phyloP scores from a whole-genome alignment of 1,140 invertebrate genomes.

The Brevipalpus yothersi region DNA sequence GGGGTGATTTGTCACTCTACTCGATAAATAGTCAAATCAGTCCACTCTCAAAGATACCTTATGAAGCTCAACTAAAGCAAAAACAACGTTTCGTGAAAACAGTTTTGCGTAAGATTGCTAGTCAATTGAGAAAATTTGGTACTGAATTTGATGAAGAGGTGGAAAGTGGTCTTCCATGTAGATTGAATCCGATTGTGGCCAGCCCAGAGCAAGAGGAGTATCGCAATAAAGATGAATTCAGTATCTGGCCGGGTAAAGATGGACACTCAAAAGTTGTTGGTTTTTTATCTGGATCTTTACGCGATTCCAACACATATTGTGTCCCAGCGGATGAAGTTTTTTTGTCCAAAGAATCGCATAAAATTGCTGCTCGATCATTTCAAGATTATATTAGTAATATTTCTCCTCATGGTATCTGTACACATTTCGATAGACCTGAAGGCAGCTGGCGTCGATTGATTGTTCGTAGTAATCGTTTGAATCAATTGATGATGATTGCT shows the following conservation, averaged over 20 bases:
- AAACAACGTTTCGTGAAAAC: slow-evolving; percentile 5
- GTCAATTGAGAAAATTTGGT: neutral
- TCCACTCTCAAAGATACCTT: neutral
- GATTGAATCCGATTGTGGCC: slow-evolving; percentile 6
- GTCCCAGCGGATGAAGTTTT: slow-evolving; percentile 18
- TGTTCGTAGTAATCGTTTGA: slow-evolving; percentile 34
- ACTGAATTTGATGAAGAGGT: slow-evolving; percentile 1
- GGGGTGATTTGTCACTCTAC: neutral
- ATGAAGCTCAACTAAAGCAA: slow-evolving; percentile 4
- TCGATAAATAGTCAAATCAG: neutral
- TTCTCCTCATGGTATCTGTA: slow-evolving; percentile 4
- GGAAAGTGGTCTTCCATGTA: slow-evolving; percentile 9
- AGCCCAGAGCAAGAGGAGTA: slow-evolving; percentile 20
- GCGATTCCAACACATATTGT: slow-evolving; percentile 15
- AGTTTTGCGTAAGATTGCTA: slow-evolving; percentile 5
- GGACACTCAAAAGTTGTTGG: slow-evolving; percentile 23
- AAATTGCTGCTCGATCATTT: slow-evolving; percentile 18
- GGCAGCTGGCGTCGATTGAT: slow-evolving; percentile 72
- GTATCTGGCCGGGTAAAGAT: slow-evolving; percentile 20
- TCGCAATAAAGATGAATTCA: slow-evolving; percentile 26
- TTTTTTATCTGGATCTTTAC: slow-evolving; percentile 18
- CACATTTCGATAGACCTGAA: slow-evolving; percentile 24
- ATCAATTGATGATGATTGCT: slow-evolving; percentile 59
- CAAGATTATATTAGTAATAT: slow-evolving; percentile 10
- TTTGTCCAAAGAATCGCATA: slow-evolving; percentile 20